Percentiles rank a stretch among this genome's conserved stretches.
phyloP scores from a whole-genome alignment of 1,140 invertebrate genomes.

The Elymnias hypermnestra region DNA sequence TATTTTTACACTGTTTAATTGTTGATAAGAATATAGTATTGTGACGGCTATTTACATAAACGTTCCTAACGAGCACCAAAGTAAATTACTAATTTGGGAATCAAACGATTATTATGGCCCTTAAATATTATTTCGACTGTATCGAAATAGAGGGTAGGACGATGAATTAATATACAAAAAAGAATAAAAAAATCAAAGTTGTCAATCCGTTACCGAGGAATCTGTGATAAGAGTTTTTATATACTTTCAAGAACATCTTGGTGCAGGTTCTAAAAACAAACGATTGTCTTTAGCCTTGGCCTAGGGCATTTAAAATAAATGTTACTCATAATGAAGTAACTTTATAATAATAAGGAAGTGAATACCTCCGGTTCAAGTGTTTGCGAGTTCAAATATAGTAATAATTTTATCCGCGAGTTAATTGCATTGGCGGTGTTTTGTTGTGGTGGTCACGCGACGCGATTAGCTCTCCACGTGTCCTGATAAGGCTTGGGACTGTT shows the following conservation, averaged over 20 bases:
- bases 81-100: too few species aligned
- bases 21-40: slow-evolving; percentile 2
- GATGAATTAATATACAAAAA: too few species aligned
- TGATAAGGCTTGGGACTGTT: slow-evolving; percentile 28
- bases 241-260: too few species aligned
- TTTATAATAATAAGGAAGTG: slow-evolving; percentile 3
- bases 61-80: not conserved
- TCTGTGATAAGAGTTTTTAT: too few species aligned
- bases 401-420: slow-evolving; percentile 9
- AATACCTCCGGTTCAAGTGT: not conserved
- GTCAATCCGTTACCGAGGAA: too few species aligned
- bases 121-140: too few species aligned
- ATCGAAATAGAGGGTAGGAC: too few species aligned
- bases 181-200: too few species aligned
- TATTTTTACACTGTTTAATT: slow-evolving; percentile 15
- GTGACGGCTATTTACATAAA: not conserved
- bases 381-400: slow-evolving; percentile 4
- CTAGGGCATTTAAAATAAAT: too few species aligned
- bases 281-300: too few species aligned
- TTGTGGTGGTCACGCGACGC: slow-evolving; percentile 36
- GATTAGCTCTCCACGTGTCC: slow-evolving; percentile 43
- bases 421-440: slow-evolving; percentile 13
- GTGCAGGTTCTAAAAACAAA: too few species aligned
- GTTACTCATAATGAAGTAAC: not conserved
- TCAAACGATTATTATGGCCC: too few species aligned